phyloP scores from a whole-genome alignment of 2,888 invertebrate genomes.

The Synanthedon andrenaeformis region DNA sequence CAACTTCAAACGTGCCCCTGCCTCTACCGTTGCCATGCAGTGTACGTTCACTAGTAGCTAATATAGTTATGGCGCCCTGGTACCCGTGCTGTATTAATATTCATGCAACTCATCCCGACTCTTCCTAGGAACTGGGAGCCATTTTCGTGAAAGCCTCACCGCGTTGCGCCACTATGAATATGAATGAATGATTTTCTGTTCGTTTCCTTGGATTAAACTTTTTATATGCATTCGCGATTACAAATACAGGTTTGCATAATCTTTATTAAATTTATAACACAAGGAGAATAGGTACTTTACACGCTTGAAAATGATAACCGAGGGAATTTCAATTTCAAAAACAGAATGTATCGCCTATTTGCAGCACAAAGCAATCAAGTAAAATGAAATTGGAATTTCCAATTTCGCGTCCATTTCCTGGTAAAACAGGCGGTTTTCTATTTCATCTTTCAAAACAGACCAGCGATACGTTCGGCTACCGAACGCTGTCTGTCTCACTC shows the following conservation, averaged over 20 bases:
- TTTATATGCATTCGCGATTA: constrained; percentile 26
- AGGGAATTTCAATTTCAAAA: not conserved
- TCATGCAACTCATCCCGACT: constrained; percentile 65
- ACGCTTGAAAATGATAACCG: not conserved
- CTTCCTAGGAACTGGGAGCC: constrained; percentile 43
- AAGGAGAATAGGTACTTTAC: not conserved
- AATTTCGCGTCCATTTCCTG: constrained; percentile 59
- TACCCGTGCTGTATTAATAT: constrained; percentile 59
- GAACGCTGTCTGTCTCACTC: constrained; percentile 41
- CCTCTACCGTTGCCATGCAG: constrained; percentile 60
- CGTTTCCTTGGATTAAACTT: constrained; percentile 60
- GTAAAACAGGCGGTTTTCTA: constrained; percentile 55
- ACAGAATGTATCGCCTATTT: constrained; percentile 18
- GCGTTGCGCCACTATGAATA: constrained; percentile 55
- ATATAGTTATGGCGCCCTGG: constrained; percentile 62
- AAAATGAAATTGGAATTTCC: constrained; percentile 57
- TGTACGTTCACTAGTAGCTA: constrained; percentile 40
- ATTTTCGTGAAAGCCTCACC: constrained; percentile 64
- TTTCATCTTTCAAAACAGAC: constrained; percentile 44
- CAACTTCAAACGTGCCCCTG: constrained; percentile 69
- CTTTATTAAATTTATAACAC: not conserved
- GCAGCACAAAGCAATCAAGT: constrained; percentile 38
- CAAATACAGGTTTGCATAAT: constrained; percentile 3
- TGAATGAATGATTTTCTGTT: constrained; percentile 61
- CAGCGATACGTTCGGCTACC: constrained; percentile 25